phyloP scores from a whole-genome alignment of 2,113 vertebrate species.

The Eulemur macaco region DNA sequence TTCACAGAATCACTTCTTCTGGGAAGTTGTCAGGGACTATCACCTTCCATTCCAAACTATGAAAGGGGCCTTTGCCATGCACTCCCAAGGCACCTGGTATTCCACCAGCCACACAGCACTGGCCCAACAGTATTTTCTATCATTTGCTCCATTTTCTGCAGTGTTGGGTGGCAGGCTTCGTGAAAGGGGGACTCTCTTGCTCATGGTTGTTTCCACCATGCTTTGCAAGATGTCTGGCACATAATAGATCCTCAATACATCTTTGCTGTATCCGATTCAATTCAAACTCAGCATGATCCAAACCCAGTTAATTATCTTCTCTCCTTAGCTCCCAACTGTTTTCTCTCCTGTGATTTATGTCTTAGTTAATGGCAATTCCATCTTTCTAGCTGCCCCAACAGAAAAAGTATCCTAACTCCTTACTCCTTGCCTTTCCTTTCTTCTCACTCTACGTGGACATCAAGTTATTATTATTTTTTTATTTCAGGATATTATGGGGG shows the following conservation, averaged over 20 bases:
- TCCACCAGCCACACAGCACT: not conserved
- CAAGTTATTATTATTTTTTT: too few species aligned
- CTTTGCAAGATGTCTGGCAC: not conserved
- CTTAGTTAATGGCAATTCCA: conserved; percentile 15
- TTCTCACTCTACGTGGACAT: not conserved
- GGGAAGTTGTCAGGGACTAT: not conserved
- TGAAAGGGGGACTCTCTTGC: not conserved
- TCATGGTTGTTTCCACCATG: not conserved
- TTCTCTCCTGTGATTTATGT: conserved; percentile 40
- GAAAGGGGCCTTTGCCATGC: not conserved
- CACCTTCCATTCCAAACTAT: not conserved
- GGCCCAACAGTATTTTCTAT: not conserved
- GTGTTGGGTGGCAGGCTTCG: not conserved
- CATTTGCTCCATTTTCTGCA: not conserved
- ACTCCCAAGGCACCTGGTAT: not conserved
- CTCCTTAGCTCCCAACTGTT: conserved; percentile 24
- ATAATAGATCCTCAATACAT: not conserved
- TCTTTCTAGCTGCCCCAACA: not conserved
- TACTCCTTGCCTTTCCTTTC: not conserved
- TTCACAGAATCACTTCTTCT: not conserved
- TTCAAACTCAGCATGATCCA: conserved; percentile 37
- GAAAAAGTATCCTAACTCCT: not conserved
- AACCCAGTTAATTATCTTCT: conserved; percentile 17
- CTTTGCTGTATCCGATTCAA: conserved; percentile 30
- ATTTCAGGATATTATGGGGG: too few species aligned